Evolutionary conservation across 2,113 vertebrate species (phyloP), one percentile per base, ranked within the genome.

Genomic region (Chaetura pelagica): DNA sequence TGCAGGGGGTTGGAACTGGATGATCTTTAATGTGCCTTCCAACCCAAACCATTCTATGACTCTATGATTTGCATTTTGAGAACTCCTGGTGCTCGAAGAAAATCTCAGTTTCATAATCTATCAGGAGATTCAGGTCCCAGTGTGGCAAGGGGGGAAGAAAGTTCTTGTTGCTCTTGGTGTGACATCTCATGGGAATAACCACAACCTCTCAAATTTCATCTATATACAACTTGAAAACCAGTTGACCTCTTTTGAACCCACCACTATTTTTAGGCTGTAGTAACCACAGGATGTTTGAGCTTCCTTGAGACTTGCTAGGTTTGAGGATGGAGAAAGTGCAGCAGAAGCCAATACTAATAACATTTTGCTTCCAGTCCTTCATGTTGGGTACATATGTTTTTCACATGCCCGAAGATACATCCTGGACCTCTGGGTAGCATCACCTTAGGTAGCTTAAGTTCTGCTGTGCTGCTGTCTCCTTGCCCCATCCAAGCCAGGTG

Each of bases 351-450:
- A 7, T n/a, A 23, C n/a, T 44, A 18, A 15, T 49, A 21, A 21
- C 4, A 1, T 76, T 94, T 84, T 86, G 3, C 23, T 72, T 80
- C 40, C 55, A 46, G 2, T 74, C 51, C n/a, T 35, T 74, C 2
- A 0, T 15, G 7, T 12, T 73, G 59, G 19, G 46, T 67, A 42
- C 63, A 72, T 32, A 18, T 1, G 2, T 49, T 8, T 81, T 94
- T 89, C 29, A 7, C 0, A 1, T 49, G 26, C 1, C 0, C 23
- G 38, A 11, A 18, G 7, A 30, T 35, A 52, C 1, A 0, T 42
- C 24, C 35, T 76, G 23, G 51, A 74, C 23, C 44, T 23, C 10
- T 2, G 1, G 19, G 21, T 38, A 66, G 30, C 68, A 49, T 58
- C 73, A 40, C 46, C 8, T 18, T 30, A 7, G 48, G 7, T 15